These are phyloP conservation scores for Halocynthia roretzi DNA, from an alignment of 23 tunicate genomes.

Conservation along the genomic window DNA sequence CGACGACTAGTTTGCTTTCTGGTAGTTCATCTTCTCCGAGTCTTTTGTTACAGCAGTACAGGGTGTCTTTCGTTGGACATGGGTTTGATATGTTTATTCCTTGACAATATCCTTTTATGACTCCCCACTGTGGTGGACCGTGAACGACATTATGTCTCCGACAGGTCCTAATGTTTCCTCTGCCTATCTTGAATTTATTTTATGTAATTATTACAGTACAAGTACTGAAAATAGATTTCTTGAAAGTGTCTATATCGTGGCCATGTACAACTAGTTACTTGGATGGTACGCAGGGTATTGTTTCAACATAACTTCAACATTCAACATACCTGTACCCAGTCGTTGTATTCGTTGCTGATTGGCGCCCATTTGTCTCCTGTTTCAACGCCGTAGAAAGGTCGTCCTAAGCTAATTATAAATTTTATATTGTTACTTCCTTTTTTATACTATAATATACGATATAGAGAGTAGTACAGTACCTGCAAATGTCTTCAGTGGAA, in stretches of 20 bases:
- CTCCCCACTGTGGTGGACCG: constrained; percentile 27
- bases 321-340: constrained; percentile 25
- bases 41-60: constrained; percentile 9
- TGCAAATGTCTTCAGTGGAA: constrained; percentile 13
- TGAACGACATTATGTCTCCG: constrained; percentile 9
- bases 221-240: neutral
- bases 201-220: neutral
- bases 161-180: constrained; percentile 21
- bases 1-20: neutral
- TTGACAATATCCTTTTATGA: neutral
- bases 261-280: neutral
- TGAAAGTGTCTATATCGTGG: neutral
- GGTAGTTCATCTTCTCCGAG: no score
- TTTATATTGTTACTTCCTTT: no score
- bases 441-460: no score
- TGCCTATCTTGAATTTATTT: constrained; percentile 8
- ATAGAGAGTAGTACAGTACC: neutral
- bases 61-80: constrained; percentile 10
- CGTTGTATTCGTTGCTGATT: constrained; percentile 9
- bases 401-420: neutral
- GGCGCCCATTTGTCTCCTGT: constrained; percentile 31
- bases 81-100: constrained; percentile 6
- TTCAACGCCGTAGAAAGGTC: constrained; percentile 22
- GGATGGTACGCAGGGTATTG: neutral
- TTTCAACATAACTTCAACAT: neutral